Base-by-base conservation (phyloP, 2,797 vertebrate genomes). In the Falco biarmicus region DNA sequence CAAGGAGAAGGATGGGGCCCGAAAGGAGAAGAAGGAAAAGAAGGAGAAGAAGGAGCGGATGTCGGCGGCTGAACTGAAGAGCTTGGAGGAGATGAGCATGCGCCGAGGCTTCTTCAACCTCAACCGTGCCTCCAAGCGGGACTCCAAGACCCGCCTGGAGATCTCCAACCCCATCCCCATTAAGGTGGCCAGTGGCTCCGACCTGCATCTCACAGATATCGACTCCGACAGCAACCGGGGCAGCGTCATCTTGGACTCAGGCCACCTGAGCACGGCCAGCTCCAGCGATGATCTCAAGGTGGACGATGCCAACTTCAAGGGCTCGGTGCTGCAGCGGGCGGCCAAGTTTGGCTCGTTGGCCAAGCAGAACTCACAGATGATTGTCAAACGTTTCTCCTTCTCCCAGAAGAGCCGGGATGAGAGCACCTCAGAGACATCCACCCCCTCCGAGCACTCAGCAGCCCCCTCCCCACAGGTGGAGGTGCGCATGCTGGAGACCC, bases 151-250 rank as follows among this genome's bases (percentile, higher is more conserved):
- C 48, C 99, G 99, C 91, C 96, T 99, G 94, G 99, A 99, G 97
- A 99, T 99, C 97, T 99, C 99, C 87, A 99, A 99, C 97, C 99
- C 99, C 70, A 99, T 99, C 83, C 99, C 99, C 79, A 99, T 99
- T 97, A 99, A 99, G 97, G 99, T 99, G 96, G 99, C 99, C 93
- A 99, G 99, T 9, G 98, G 99, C 98, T 98, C 98, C 0, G 99
- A 99, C 96, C 98, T 99, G 91, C 99, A 98, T 66, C 98, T 99
- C 59, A 99, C 99, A 0, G 99, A 99, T 97, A 99, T 99, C 0
- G 99, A 99, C 88, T 99, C 99, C 0, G 99, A 99, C 31, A 99
- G 99, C 97, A 99, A 99, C 96, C 98, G 99, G 21, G 99, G 99
- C 95, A 99, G 99, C 25, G 24, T 99, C 96, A 98, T 99, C 84